Evolutionary conservation across 2,113 vertebrate genomes (phyloP), one percentile per base, ranked within the genome.

Genomic region (Atractosteus spatula): DNA sequence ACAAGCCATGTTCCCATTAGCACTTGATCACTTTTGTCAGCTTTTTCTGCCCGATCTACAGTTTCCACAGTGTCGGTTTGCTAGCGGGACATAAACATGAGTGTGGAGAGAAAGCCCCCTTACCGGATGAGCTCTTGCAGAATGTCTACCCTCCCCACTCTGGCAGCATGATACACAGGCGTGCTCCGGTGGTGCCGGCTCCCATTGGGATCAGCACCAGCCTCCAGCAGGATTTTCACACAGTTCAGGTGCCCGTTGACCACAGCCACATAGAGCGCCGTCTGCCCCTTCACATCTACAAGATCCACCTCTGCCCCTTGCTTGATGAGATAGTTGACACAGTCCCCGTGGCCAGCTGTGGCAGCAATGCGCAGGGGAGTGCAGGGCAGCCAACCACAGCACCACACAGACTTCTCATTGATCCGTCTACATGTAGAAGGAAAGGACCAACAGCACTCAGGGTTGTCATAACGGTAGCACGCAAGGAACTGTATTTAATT

Each of bases 251-350:
- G 97, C 41, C 95, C 97, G 0, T 98, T 97, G 68, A 97, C 94
- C 74, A 96, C 94, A 0, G 96, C 97, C 3, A 98, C 94, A 0
- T 96, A 97, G 67, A 98, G 87, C 2, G 97, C 95, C 0, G 96
- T 98, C 84, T 98, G 97, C 0, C 95, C 97, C 82, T 98, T 98
- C 16, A 98, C 96, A 0, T 97, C 97, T 11, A 98, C 96, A 66
- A 97, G 88, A 79, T 98, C 96, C 66, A 98, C 94, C 77, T 95
- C 88, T 0, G 96, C 97, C 7, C 97, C 97, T 76, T 93, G 92
- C 57, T 76, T 88, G 61, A 98, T 94, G 11, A 98, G 90, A 68
- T 92, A 94, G 76, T 92, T 90, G 17, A 97, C 95, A 0, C 94
- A 96, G 75, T 91, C 82, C 0, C 92, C 92, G 0, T 98, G 97